Base-by-base conservation (phyloP, 1,140 invertebrate species). In the Drosophila tani region DNA sequence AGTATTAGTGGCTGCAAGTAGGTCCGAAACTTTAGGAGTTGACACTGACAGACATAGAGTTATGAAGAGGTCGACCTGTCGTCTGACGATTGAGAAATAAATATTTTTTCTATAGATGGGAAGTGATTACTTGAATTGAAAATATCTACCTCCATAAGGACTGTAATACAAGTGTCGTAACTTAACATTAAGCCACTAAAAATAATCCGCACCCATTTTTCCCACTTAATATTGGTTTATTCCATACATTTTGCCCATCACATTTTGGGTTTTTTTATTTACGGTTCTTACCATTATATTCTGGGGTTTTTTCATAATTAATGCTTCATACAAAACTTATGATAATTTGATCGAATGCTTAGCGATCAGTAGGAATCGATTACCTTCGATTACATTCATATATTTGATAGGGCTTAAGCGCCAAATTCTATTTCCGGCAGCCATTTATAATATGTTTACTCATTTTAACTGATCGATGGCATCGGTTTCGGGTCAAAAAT, bases 391-490 rank as follows among this genome's bases (percentile, higher is more conserved):
- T 29, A 35, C 11, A 35, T 35, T 53, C 11, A 19, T 35, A 15
- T 19, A 32, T 14, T 35, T 17, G 11, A 35, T 55, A 55, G 32
- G 12, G 7, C 5, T 9, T 55, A 38, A 38, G 51, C 32, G 5
- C 32, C 32, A 38, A 55, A 38, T 55, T 53, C 12, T 53, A 38
- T 53, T 53, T 53, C 51, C 51, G 32, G 29, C 51, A 53, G 29
- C 51, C 51, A 55, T 55, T 55, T 38, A 38, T 38, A 55, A 38
- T 55, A 55, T 55, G 51, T 55, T 55, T 55, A 55, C 51, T 55
- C 51, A 38, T 55, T 55, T 38, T 15, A 55, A 55, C 51, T 55
- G 51, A 55, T 55, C 51, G 32, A 55, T 55, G 51, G 15, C 51
- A 55, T 38, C 14, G 32, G 32, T 32, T 15, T 38, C 3, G 32